Conservation (phyloP, 64 coral and sea anemone genomes). For the Montipora foliosa region DNA sequence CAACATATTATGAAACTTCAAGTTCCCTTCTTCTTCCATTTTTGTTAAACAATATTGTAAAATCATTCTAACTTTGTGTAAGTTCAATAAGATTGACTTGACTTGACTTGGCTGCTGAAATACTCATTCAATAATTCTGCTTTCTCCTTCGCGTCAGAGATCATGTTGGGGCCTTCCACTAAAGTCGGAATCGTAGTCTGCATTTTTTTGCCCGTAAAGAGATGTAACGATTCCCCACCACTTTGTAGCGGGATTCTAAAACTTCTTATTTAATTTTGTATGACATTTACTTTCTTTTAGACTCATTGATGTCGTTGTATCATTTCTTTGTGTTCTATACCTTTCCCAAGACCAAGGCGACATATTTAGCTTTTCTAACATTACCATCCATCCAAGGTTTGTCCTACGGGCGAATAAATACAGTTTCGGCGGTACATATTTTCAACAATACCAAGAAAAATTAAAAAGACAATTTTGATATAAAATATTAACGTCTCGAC, state of each 20-base stretch:
- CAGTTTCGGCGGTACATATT: too few species aligned
- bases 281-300: not conserved
- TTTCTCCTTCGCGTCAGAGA: constrained; percentile 35
- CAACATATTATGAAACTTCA: too few species aligned
- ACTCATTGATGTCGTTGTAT: constrained; percentile 34
- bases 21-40: too few species aligned
- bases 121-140: constrained; percentile 38
- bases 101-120: not conserved
- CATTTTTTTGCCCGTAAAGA: not conserved
- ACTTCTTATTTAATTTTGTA: constrained; percentile 28
- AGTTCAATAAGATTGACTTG: too few species aligned
- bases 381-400: constrained; percentile 41
- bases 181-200: constrained; percentile 31
- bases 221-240: constrained; percentile 38
- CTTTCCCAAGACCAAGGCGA: too few species aligned
- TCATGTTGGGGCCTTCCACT: constrained; percentile 5
- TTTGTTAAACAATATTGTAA: too few species aligned
- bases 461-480: too few species aligned
- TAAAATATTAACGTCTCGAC: too few species aligned
- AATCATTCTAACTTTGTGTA: too few species aligned
- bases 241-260: constrained; percentile 34
- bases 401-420: constrained; percentile 41
- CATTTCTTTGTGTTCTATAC: not conserved
- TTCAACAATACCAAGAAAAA: too few species aligned
- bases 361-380: constrained; percentile 8